Base-by-base conservation (phyloP, 2,888 invertebrate species). In the Brachynemurus nebulosus region DNA sequence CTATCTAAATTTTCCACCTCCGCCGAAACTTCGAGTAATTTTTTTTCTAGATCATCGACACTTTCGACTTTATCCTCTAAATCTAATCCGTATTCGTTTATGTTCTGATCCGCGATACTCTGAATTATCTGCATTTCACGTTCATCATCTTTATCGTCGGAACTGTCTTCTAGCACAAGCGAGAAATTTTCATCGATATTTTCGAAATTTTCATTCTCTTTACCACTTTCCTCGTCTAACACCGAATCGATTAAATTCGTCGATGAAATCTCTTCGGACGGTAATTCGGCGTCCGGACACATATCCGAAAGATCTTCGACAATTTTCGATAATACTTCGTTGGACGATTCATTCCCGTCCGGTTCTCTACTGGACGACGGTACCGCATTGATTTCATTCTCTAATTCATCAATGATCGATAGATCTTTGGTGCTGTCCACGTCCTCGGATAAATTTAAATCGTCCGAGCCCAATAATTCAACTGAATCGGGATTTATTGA, bases 261-360 rank as follows among this genome's bases (percentile, higher is more conserved):
- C 2, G 30, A 2, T 30, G n/a, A 14, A n/a, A n/a, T n/a, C n/a
- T n/a, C n/a, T n/a, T n/a, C n/a, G n/a, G n/a, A n/a, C n/a, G n/a
- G n/a, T n/a, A n/a, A n/a, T 2, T 30, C 30, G n/a, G 6, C 7
- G n/a, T n/a, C 14, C 2, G 30, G n/a, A 30, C 30, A n/a, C 4
- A 30, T 30, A 12, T 30, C 30, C n/a, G n/a, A n/a, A 4, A 30
- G 14, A 30, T 30, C 30, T 4, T 30, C 30, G 14, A 30, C 30
- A 30, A 30, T 30, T 30, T 30, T 30, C 14, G n/a, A n/a, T 1
- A 30, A 12, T 11, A 30, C 30, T 4, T 30, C 30, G n/a, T 30
- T 30, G n/a, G 30, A 30, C 14, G 30, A 30, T 30, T 30, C 30
- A 30, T 30, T 30, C n/a, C n/a, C n/a, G n/a, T n/a, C n/a, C n/a